phyloP scores from a whole-genome alignment of 2,888 invertebrate genomes.

The Myopa testacea region DNA sequence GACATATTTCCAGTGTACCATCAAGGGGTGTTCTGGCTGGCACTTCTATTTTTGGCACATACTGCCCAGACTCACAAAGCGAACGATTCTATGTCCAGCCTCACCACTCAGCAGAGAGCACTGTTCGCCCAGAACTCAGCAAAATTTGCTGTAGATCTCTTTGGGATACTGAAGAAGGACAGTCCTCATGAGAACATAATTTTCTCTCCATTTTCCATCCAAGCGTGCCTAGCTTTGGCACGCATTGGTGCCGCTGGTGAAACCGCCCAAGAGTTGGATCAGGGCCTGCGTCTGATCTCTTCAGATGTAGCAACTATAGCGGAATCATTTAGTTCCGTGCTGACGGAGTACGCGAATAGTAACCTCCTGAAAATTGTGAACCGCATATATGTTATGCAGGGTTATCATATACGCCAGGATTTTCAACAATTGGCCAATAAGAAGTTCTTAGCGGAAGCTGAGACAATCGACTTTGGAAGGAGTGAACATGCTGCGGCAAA shows the following conservation, averaged over 20 bases:
- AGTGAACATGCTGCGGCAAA: conserved; percentile 68
- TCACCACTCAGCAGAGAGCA: not conserved
- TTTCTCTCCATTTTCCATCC: conserved; percentile 81
- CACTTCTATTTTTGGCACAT: not conserved
- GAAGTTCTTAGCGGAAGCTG: conserved; percentile 75
- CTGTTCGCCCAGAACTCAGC: conserved; percentile 48
- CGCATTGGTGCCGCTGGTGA: conserved; percentile 77
- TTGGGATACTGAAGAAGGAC: conserved; percentile 50
- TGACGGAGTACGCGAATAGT: conserved; percentile 57
- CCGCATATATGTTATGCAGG: conserved; percentile 76
- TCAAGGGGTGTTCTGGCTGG: conserved; percentile 9
- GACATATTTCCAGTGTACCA: not conserved
- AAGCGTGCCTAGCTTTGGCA: conserved; percentile 78
- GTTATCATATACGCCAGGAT: conserved; percentile 70
- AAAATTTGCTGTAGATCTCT: conserved; percentile 52
- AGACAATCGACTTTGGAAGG: conserved; percentile 74
- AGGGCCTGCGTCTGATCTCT: conserved; percentile 71
- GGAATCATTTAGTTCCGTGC: conserved; percentile 56
- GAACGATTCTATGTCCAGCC: not conserved
- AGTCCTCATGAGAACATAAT: conserved; percentile 75
- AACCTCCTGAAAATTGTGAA: conserved; percentile 75
- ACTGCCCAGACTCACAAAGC: not conserved
- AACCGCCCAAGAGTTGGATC: conserved; percentile 73
- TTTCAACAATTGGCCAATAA: conserved; percentile 73
- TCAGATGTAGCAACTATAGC: conserved; percentile 54